Percentiles rank a stretch among this genome's conserved stretches.
phyloP scores from a whole-genome alignment of 1,140 invertebrate species.

The Anoplolepis gracilipes region DNA sequence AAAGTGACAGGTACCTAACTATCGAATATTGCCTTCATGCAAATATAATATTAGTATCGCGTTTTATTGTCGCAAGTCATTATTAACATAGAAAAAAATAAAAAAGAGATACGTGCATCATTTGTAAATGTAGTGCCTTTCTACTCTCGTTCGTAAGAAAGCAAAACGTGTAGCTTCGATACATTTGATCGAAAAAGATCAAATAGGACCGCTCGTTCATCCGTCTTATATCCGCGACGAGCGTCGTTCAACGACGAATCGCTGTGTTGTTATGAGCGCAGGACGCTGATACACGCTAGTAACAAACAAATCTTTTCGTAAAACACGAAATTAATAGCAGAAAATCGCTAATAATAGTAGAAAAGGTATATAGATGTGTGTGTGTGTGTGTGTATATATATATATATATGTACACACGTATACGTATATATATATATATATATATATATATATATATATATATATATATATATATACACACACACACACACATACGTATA shows the following conservation, averaged over 20 bases:
- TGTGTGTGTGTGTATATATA: too few relatives aligned
- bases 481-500: too few relatives aligned
- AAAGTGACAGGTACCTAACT: neutral
- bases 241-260: constrained; percentile 19
- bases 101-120: neutral
- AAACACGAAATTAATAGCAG: constrained; percentile 33
- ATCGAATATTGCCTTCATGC: constrained; percentile 29
- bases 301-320: constrained; percentile 15
- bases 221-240: constrained; percentile 16
- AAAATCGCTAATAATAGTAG: constrained; percentile 30
- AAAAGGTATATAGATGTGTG: too few relatives aligned
- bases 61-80: constrained; percentile 32
- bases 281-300: constrained; percentile 49
- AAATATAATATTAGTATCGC: constrained; percentile 19
- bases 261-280: constrained; percentile 48
- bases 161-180: neutral
- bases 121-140: constrained; percentile 56
- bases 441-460: too few relatives aligned
- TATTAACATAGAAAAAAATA: constrained; percentile 20
- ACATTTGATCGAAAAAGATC: constrained; percentile 1
- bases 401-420: too few relatives aligned
- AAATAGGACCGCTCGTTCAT: constrained; percentile 12
- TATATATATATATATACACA: too few relatives aligned
- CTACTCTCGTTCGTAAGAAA: constrained; percentile 50
- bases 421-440: too few relatives aligned